These are phyloP conservation scores for Rotaria socialis DNA, from an alignment of 2,888 invertebrate species.

Conservation along the genomic window DNA sequence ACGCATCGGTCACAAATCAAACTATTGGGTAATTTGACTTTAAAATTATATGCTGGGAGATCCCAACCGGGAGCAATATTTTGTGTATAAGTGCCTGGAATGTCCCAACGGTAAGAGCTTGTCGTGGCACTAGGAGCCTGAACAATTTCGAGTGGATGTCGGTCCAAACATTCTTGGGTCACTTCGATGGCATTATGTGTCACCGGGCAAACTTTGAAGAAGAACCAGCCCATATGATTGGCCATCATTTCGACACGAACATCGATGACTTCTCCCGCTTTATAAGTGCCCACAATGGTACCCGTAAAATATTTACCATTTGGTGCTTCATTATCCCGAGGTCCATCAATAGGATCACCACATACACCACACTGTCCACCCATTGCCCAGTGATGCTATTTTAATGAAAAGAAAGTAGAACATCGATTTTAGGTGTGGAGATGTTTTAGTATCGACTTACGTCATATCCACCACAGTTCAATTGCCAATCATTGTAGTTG, in stretches of 20 bases:
- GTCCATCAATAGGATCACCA: conserved; percentile 71
- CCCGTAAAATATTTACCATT: conserved; percentile 54
- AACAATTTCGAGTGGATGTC: conserved; percentile 50
- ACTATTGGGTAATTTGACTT: conserved; percentile 39
- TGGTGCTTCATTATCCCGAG: conserved; percentile 53
- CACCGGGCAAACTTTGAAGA: conserved; percentile 56
- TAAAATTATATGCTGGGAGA: background rate
- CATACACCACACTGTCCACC: conserved; percentile 79
- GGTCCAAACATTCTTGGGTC: conserved; percentile 54
- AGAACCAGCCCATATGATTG: conserved; percentile 57
- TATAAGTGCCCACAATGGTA: conserved; percentile 53
- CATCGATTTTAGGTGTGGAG: too few relatives aligned
- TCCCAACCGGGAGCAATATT: background rate
- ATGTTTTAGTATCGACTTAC: conserved; percentile 50
- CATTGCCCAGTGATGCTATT: conserved; percentile 39
- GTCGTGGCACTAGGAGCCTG: background rate
- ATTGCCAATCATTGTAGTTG: conserved; percentile 87
- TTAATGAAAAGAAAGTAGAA: background rate
- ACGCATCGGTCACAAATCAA: conserved; percentile 43
- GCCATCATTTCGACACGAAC: conserved; percentile 54
- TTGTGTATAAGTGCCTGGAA: background rate
- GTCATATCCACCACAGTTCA: conserved; percentile 84
- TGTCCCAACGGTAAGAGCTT: background rate
- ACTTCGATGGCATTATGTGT: conserved; percentile 49
- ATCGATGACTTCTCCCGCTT: conserved; percentile 54